Evolutionary conservation across 2,113 vertebrate species (phyloP), one percentile per base, ranked within the genome.

Genomic region (Amphiprion ocellaris): DNA sequence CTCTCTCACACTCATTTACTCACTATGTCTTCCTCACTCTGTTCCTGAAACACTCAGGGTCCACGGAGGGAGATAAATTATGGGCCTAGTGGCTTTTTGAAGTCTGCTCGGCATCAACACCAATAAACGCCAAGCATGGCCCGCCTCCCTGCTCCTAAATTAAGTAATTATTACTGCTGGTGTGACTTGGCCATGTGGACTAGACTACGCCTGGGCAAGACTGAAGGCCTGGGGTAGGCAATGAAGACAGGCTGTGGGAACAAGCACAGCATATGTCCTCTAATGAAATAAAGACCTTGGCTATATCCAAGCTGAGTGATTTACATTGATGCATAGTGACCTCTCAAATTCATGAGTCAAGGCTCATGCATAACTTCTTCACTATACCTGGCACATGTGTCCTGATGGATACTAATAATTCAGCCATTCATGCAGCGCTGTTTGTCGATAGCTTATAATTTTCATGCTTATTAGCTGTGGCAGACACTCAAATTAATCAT

Each of bases 61-160:
- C 91, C 84, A 0, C 33, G 72, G 93, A 90, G 93, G 86, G 82
- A 90, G 87, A 92, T 92, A 90, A 91, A 92, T 94, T 88, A 91
- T 79, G 78, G 73, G 84, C 84, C 87, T 56, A 77, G 84, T 88
- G 81, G 87, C 88, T 91, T 92, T 93, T 93, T 94, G 92, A 93
- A 94, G 93, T 91, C 89, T 72, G 80, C 79, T 88, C 74, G 61
- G 82, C 89, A 91, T 92, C 91, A 91, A 84, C 89, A 92, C 90
- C 89, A 90, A 93, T 92, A 93, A 94, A 91, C 75, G 71, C 79
- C 83, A 73, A 82, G 83, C 75, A 49, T 49, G 73, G 77, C 81
- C 90, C 49, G 78, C 87, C 90, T 90, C 85, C 74, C 69, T 49
- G 77, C 85, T 92, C 88, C 89, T 93, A 94, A 93, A 94, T 94